A percentile compares a stretch with the other conserved stretches of the same genome.
phyloP scores from a whole-genome alignment of 23 tunicate species.

The Styela plicata region DNA sequence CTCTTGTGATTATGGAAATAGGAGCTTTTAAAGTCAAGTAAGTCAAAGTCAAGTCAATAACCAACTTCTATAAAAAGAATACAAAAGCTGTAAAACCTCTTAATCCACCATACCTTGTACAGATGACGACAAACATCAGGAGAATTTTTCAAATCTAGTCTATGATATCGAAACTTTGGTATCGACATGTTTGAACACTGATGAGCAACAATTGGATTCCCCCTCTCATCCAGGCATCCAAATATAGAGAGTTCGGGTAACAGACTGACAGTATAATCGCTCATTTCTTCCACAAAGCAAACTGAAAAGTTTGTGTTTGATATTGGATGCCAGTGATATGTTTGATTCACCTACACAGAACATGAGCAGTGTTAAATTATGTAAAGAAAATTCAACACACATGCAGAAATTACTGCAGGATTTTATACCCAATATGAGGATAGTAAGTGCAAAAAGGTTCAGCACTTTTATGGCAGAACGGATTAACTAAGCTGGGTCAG shows the following conservation, averaged over 20 bases:
- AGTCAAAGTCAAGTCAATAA: too few relatives aligned
- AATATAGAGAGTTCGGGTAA: not conserved
- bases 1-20: too few relatives aligned
- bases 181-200: conserved; percentile 6
- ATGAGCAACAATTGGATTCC: not conserved
- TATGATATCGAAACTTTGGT: conserved; percentile 40
- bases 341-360: not conserved
- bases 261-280: conserved; percentile 6
- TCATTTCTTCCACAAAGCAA: conserved; percentile 37
- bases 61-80: too few relatives aligned
- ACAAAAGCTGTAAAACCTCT: too few relatives aligned
- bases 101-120: conserved; percentile 51
- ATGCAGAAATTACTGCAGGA: too few relatives aligned
- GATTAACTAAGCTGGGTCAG: too few relatives aligned
- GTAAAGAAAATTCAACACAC: not conserved
- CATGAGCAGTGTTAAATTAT: conserved; percentile 4
- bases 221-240: not conserved
- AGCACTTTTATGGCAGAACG: too few relatives aligned
- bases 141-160: conserved; percentile 36
- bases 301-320: conserved; percentile 34
- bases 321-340: conserved; percentile 25
- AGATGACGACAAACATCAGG: conserved; percentile 36
- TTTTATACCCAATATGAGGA: too few relatives aligned
- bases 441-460: too few relatives aligned
- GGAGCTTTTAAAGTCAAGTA: too few relatives aligned